Evolutionary conservation across 2,797 vertebrate genomes (phyloP), one percentile per base, ranked within the genome.

Genomic region (Poecilia velifera): DNA sequence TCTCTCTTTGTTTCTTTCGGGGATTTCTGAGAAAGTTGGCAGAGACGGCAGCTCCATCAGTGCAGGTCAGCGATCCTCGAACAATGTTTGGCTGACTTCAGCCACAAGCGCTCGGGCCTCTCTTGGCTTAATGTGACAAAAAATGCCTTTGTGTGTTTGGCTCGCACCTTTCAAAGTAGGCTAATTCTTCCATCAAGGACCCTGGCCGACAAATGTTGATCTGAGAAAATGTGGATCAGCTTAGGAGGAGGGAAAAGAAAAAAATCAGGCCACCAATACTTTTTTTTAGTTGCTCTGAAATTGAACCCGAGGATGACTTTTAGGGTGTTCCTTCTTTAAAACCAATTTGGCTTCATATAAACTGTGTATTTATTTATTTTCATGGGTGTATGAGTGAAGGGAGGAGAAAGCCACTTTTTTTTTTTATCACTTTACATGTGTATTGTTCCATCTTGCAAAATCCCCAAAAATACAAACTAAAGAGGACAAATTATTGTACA

Each of bases 221-320:
- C 89, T 82, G 71, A 88, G 87, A 92, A 91, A 91, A 90, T 93
- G 79, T 87, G 82, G 86, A 89, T 91, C 82, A 62, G 92, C 89
- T 93, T 89, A 92, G 81, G 57, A 28, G 12, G 88, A 72, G 57
- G 12, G 18, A 25, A 91, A 89, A 73, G 89, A 20, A 18, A 43
- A 10, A n/a, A 57, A 62, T 64, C 16, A 76, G 62, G 20, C 59
- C 45, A 68, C 22, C n/a, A 4, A 14, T 4, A 14, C 28, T 9
- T 45, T n/a, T 55, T 55, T 49, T 25, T 20, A 51, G 45, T 34
- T 73, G 41, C 31, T 51, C 46, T 36, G 36, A 73, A 51, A 22
- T 22, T 71, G 68, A 46, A 45, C 72, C 31, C 36, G 46, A 73
- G 31, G 51, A 36, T 71, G 12, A 16, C 2, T 45, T 46, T 45